Percentiles rank a stretch among this genome's conserved stretches.
Evolutionary conservation across 1,140 invertebrate species (phyloP).

Genomic region (Trypoxylus dichotomus): DNA sequence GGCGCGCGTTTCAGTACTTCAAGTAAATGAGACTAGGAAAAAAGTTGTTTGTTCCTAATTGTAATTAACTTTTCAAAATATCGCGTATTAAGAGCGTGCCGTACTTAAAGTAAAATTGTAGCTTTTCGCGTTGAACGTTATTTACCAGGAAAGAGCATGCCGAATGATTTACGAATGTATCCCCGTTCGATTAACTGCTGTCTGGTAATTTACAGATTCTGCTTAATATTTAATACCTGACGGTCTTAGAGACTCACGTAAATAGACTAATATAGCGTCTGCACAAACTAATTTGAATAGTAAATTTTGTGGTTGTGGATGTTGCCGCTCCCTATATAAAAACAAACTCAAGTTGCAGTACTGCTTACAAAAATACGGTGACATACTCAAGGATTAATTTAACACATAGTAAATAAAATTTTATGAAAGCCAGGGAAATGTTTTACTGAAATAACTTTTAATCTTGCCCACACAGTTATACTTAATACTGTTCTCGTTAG

Average conservation of each 20-base stretch:
- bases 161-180: conserved; percentile 26
- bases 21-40: neutral
- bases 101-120: neutral
- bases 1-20: neutral
- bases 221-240: neutral
- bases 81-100: neutral
- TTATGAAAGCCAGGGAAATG: no score
- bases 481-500: no score
- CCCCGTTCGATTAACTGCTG: conserved; percentile 3
- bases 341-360: no score
- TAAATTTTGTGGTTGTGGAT: neutral
- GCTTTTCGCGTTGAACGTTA: neutral
- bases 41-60: conserved; percentile 20
- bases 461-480: no score
- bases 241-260: neutral
- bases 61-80: conserved; percentile 26
- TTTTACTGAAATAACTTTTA: no score
- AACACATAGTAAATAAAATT: no score
- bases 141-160: neutral
- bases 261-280: neutral
- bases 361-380: no score
- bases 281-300: neutral
- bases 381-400: no score
- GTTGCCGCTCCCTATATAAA: no score
- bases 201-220: conserved; percentile 14